Conservation (phyloP, 2,797 vertebrate genomes). For the Oceanodroma leucorhoa region DNA sequence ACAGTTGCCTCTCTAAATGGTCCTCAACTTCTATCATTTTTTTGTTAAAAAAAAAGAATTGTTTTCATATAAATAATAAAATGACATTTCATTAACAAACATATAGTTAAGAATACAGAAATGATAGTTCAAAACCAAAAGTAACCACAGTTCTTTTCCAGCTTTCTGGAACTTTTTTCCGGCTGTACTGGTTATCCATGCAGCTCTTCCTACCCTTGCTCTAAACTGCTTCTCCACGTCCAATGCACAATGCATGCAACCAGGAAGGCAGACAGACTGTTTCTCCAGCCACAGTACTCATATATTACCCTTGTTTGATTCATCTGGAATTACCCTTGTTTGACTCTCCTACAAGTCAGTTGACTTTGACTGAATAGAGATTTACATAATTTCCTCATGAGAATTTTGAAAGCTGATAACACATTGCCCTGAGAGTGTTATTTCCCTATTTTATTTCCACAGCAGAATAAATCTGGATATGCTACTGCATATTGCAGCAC, state of each 20-base stretch:
- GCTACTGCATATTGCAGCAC: background rate
- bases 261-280: background rate
- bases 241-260: background rate
- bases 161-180: background rate
- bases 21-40: background rate
- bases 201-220: background rate
- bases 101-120: background rate
- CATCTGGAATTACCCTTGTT: conserved; percentile 30
- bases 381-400: conserved; percentile 35
- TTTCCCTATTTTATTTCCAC: conserved; percentile 22
- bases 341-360: conserved; percentile 26
- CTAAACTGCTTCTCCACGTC: background rate
- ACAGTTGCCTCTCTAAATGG: background rate
- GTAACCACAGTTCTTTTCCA: background rate
- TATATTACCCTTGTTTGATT: background rate
- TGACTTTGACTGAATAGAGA: conserved; percentile 43
- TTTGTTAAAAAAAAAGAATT: background rate
- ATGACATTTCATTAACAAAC: background rate
- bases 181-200: background rate
- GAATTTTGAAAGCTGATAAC: conserved; percentile 19
- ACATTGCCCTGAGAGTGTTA: background rate
- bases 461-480: conserved; percentile 2
- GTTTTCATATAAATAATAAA: background rate
- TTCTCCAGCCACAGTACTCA: background rate
- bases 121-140: background rate